Evolutionary conservation across 2,888 invertebrate species (phyloP).

Genomic region (Globia sparganii): DNA sequence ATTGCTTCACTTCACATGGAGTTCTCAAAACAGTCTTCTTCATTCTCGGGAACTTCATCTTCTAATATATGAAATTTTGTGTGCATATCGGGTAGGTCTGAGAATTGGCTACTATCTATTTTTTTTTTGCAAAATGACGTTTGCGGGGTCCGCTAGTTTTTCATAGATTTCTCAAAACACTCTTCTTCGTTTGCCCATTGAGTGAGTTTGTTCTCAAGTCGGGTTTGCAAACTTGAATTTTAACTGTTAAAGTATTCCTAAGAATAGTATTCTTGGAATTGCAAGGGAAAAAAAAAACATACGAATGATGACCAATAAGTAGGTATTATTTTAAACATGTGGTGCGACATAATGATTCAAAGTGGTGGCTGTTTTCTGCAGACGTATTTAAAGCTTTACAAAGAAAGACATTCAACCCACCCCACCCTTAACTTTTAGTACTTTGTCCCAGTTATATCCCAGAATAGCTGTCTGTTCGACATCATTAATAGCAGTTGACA

Average conservation of each 20-base stretch:
- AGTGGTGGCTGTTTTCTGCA: slow-evolving; percentile 14
- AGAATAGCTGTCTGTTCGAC: slow-evolving; percentile 58
- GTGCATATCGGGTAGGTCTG: no score
- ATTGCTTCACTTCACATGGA: neutral
- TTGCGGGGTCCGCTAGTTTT: no score
- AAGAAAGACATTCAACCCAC: slow-evolving; percentile 39
- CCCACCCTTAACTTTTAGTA: slow-evolving; percentile 41
- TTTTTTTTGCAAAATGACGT: no score
- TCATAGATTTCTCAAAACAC: slow-evolving; percentile 16
- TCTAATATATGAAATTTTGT: no score
- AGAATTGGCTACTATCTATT: no score
- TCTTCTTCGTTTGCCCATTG: slow-evolving; percentile 5
- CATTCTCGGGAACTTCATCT: neutral
- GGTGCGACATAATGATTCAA: neutral
- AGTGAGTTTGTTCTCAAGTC: neutral
- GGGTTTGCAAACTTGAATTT: slow-evolving; percentile 5
- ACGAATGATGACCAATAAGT: neutral
- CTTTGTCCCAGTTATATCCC: slow-evolving; percentile 37
- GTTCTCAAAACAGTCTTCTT: slow-evolving; percentile 30
- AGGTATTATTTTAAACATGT: slow-evolving; percentile 6
- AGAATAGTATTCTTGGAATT: neutral
- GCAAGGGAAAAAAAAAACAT: neutral
- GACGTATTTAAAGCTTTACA: slow-evolving; percentile 50
- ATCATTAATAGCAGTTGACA: slow-evolving; percentile 69
- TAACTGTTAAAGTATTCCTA: neutral